Conservation (phyloP, 2,888 invertebrate genomes). For the Dendrolimus houi region DNA sequence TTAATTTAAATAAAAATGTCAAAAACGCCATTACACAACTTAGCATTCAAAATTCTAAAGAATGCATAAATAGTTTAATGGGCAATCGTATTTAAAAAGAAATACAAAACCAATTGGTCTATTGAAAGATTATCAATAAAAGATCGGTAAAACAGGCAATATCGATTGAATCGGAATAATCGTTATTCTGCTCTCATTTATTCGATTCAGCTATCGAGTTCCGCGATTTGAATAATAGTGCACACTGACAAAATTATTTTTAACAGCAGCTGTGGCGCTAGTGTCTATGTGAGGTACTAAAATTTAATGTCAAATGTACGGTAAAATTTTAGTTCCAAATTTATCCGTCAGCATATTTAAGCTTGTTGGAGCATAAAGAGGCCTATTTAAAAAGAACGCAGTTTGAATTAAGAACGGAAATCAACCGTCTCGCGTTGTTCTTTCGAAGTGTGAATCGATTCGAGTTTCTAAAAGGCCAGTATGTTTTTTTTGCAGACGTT, state of each 20-base stretch:
- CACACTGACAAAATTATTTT: not conserved
- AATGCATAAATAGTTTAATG: slow-evolving; percentile 3
- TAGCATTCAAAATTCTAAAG: too few species aligned
- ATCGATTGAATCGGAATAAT: slow-evolving; percentile 70
- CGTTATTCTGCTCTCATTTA: slow-evolving; percentile 63
- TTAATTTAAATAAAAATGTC: too few species aligned
- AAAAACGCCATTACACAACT: too few species aligned
- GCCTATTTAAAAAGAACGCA: slow-evolving; percentile 51
- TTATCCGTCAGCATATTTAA: not conserved
- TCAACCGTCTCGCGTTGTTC: slow-evolving; percentile 66
- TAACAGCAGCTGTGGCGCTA: not conserved
- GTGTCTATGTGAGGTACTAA: not conserved
- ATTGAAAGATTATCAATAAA: not conserved
- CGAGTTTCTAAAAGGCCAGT: slow-evolving; percentile 44
- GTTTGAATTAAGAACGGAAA: slow-evolving; percentile 73
- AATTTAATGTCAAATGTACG: not conserved
- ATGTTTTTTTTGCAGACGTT: slow-evolving; percentile 39
- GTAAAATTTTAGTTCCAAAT: not conserved
- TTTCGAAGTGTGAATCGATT: slow-evolving; percentile 75
- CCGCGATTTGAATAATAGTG: slow-evolving; percentile 29
- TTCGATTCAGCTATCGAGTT: slow-evolving; percentile 65
- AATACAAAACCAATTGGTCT: not conserved
- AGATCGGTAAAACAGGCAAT: slow-evolving; percentile 11
- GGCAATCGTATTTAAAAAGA: not conserved
- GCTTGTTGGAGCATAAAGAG: not conserved